A percentile compares a stretch with the other conserved stretches of the same genome.
Evolutionary conservation across 1,140 invertebrate genomes (phyloP).

Genomic region (Heterodera schachtii): DNA sequence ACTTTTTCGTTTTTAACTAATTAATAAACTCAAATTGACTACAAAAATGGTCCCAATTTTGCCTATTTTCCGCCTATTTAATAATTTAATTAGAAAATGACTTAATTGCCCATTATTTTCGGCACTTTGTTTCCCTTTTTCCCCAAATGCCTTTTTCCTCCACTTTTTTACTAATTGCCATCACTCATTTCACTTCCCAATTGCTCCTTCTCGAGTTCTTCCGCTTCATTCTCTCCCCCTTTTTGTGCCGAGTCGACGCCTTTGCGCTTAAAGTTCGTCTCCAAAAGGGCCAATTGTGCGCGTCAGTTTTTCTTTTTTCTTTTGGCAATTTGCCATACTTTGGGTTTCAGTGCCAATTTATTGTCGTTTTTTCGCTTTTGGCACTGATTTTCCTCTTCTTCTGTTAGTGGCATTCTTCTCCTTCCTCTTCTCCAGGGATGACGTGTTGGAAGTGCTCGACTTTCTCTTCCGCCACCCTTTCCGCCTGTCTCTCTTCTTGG

Average conservation of each 20-base stretch:
- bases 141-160: background rate
- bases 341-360: too few relatives aligned
- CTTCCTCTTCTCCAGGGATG: background rate
- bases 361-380: too few relatives aligned
- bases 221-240: background rate
- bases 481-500: background rate
- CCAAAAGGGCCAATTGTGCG: background rate
- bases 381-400: too few relatives aligned
- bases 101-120: too few relatives aligned
- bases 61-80: too few relatives aligned
- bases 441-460: background rate
- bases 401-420: too few relatives aligned
- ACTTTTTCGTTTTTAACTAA: too few relatives aligned
- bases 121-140: too few relatives aligned
- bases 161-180: background rate
- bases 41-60: too few relatives aligned
- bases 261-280: background rate
- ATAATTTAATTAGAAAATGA: background rate
- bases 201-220: background rate
- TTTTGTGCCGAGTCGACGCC: background rate
- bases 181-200: background rate
- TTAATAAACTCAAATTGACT: too few relatives aligned
- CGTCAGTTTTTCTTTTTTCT: background rate
- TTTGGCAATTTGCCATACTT: too few relatives aligned
- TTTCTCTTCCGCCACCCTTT: background rate